Conservation (phyloP, 30 jellyfish, hydroid and myxozoan species). For the Phacellophora camtschatica region DNA sequence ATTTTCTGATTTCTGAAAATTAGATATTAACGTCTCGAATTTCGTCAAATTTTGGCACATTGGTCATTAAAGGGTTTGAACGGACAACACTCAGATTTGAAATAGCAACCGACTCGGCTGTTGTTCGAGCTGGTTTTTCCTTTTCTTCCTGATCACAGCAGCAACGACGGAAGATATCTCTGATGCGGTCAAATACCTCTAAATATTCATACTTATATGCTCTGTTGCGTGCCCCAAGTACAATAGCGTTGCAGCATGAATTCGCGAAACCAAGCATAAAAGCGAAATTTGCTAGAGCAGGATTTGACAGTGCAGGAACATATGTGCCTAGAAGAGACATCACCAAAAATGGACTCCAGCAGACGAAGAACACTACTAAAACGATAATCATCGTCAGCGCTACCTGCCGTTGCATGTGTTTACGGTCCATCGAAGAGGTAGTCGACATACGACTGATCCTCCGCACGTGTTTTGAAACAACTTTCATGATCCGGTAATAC, state of each 20-base stretch:
- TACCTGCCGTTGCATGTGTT: constrained; percentile 52
- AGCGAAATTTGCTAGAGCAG: constrained; percentile 64
- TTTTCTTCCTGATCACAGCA: neutral
- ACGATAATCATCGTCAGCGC: constrained; percentile 81
- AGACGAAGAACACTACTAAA: constrained; percentile 45
- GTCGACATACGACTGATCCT: constrained; percentile 49
- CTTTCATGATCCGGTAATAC: constrained; percentile 55
- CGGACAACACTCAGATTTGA: constrained; percentile 25
- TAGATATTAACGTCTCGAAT: too few relatives aligned
- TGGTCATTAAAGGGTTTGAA: neutral
- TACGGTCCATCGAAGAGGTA: constrained; percentile 58
- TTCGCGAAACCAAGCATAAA: constrained; percentile 68
- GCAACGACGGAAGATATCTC: constrained; percentile 9
- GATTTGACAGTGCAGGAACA: constrained; percentile 53
- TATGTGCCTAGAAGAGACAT: constrained; percentile 74
- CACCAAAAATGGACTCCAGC: constrained; percentile 81
- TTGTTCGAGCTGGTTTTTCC: neutral
- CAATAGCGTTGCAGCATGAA: constrained; percentile 78
- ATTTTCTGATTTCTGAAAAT: too few relatives aligned
- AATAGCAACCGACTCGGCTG: constrained; percentile 3
- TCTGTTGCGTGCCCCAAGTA: constrained; percentile 69
- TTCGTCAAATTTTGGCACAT: too few relatives aligned
- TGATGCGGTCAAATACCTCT: constrained; percentile 8
- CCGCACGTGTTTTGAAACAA: constrained; percentile 61
- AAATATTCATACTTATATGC: constrained; percentile 50